phyloP scores from a whole-genome alignment of 2,888 invertebrate species.

The Endomychus coccineus region DNA sequence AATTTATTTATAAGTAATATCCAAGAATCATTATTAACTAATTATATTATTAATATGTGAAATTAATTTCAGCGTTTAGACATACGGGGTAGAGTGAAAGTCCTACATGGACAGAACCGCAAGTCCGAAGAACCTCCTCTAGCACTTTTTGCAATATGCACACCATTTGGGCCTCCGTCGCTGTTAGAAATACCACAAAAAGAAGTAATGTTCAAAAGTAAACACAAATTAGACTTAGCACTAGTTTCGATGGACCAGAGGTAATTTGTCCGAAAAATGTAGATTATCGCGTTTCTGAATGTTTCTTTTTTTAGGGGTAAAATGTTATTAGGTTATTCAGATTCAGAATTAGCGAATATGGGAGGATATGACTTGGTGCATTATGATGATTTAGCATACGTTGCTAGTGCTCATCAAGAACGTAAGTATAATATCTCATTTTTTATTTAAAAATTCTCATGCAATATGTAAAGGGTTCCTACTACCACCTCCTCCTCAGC shows the following conservation, averaged over 20 bases:
- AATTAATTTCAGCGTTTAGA: constrained; percentile 73
- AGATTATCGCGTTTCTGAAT: background rate
- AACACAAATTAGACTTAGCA: constrained; percentile 95
- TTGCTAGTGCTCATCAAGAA: constrained; percentile 98
- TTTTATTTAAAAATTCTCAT: too few relatives aligned
- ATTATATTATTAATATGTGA: background rate
- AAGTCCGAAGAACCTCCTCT: constrained; percentile 90
- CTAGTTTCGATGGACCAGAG: constrained; percentile 96
- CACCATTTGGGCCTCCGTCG: constrained; percentile 97
- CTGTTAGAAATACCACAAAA: constrained; percentile 94
- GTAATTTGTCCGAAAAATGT: constrained; percentile 40
- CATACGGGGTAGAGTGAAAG: constrained; percentile 92
- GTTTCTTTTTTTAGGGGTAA: constrained; percentile 66
- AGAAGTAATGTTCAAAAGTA: constrained; percentile 99
- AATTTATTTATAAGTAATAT: too few relatives aligned
- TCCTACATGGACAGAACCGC: constrained; percentile 92
- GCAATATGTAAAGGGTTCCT: too few relatives aligned
- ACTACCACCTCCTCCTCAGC: too few relatives aligned
- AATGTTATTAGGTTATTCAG: constrained; percentile 88
- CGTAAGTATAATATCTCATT: constrained; percentile 79
- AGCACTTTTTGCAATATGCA: constrained; percentile 95
- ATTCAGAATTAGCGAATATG: constrained; percentile 81
- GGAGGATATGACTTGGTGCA: constrained; percentile 98
- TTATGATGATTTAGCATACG: constrained; percentile 94
- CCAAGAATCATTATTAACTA: background rate